Evolutionary conservation across 2,888 invertebrate species (phyloP), one percentile per base, ranked within the genome.

Genomic region (Netelia fuscicornis): DNA sequence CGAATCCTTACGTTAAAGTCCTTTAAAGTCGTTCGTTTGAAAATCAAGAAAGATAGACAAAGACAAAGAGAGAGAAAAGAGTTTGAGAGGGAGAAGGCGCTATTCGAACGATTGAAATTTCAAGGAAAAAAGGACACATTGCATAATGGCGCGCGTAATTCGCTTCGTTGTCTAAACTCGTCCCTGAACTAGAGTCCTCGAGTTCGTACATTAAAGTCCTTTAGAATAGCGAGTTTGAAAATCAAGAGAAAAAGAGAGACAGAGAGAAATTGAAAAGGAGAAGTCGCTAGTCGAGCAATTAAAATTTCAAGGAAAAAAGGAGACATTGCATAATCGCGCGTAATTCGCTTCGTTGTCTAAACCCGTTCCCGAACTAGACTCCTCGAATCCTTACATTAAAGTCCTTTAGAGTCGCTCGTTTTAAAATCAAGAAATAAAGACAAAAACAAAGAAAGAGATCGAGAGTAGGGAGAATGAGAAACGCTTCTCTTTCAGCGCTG

Each of bases 331-430:
- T 17, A 17, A 17, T 17, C 0, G 17, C 17, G 25, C 25, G 25
- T 25, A 25, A 25, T 25, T 25, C 25, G 25, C 25, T 2, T 25
- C 2, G 25, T 82, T 79, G 82, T 78, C 23, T 58, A 48, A 48
- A 48, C 2, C 8, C 48, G 48, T 11, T 1, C 1, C 48, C 1
- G 48, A 11, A 48, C 10, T 9, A 48, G 2, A 11, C 2, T 8
- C 9, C 48, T 9, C 48, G 48, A 9, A 5, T 48, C 48, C 3
- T 48, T 48, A 48, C 48, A 11, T 48, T 48, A 48, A 9, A 17
- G 17, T 17, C 17, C 17, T 17, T 17, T 17, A 17, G 0, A 48
- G 48, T 48, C 48, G 48, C 30, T 60, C 13, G 64, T 65, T 44
- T 30, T n/a, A 23, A 13, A 30, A 44, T 56, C 44, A n/a, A 64